phyloP scores from a whole-genome alignment of 2,797 vertebrate species.

The Sebastes hubbsi region DNA sequence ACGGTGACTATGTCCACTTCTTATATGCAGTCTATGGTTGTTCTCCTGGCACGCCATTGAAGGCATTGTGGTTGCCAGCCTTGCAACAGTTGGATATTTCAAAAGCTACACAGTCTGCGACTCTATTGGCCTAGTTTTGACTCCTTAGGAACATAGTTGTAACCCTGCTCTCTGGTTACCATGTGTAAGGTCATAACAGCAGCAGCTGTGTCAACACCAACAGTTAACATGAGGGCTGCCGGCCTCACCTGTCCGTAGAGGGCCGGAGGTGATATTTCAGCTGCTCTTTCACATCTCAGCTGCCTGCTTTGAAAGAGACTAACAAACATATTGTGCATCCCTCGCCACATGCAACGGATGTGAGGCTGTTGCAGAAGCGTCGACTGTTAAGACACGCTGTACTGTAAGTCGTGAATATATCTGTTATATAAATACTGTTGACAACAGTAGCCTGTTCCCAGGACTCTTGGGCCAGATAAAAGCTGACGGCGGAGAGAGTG shows the following conservation, averaged over 20 bases:
- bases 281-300: slow-evolving; percentile 53
- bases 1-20: no score
- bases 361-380: neutral
- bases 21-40: no score
- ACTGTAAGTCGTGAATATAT: slow-evolving; percentile 23
- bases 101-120: neutral
- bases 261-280: slow-evolving; percentile 54
- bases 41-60: neutral
- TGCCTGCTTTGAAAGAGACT: slow-evolving; percentile 27
- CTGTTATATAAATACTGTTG: slow-evolving; percentile 27
- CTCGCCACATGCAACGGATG: neutral
- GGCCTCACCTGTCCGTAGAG: slow-evolving; percentile 72
- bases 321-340: neutral
- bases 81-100: neutral
- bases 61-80: neutral
- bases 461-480: slow-evolving; percentile 52
- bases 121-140: neutral
- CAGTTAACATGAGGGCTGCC: slow-evolving; percentile 53
- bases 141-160: slow-evolving; percentile 1
- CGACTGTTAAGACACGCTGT: neutral
- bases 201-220: slow-evolving; percentile 76
- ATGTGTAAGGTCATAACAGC: slow-evolving; percentile 54
- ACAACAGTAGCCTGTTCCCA: slow-evolving; percentile 25
- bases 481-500: slow-evolving; percentile 47
- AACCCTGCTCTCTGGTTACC: slow-evolving; percentile 41